A percentile compares a stretch with the other conserved stretches of the same genome.
Evolutionary conservation across 2,797 vertebrate genomes (phyloP).

Genomic region (Notolepis coatsorum): DNA sequence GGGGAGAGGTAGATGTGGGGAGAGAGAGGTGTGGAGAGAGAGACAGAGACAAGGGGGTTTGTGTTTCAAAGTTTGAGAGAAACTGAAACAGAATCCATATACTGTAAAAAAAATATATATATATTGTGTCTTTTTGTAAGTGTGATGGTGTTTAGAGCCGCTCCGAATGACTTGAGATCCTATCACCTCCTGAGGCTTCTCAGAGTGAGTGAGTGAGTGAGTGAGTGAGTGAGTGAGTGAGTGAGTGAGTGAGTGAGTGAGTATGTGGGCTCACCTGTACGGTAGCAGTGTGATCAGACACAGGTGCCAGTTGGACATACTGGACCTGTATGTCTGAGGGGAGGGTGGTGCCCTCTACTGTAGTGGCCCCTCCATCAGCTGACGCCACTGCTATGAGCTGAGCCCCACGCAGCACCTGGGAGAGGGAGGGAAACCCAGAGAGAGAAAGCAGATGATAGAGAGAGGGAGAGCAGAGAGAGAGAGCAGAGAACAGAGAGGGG

Average conservation of each 20-base stretch:
- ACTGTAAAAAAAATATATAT: no score
- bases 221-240: not conserved
- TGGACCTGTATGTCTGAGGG: constrained; percentile 98
- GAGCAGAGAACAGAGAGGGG: not conserved
- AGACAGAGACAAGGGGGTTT: no score
- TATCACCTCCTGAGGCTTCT: no score
- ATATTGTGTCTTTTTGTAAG: no score
- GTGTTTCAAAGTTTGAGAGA: no score
- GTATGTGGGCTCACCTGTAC: constrained; percentile 83
- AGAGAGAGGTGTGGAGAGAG: no score
- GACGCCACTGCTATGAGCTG: constrained; percentile 97
- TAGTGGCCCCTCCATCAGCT: constrained; percentile 85
- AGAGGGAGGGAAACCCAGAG: constrained; percentile 9
- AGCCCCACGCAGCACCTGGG: constrained; percentile 93
- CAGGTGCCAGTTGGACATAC: constrained; percentile 95
- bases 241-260: no score
- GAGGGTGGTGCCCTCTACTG: constrained; percentile 90
- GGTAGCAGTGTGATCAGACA: constrained; percentile 87
- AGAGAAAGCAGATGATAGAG: not conserved
- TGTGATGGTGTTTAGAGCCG: no score
- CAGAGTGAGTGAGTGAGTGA: not conserved
- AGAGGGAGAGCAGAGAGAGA: not conserved
- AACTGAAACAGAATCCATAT: no score
- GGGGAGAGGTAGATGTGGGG: no score
- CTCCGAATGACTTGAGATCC: no score